Evolutionary conservation across 2,888 invertebrate species (phyloP).

Genomic region (Drosophila recens): DNA sequence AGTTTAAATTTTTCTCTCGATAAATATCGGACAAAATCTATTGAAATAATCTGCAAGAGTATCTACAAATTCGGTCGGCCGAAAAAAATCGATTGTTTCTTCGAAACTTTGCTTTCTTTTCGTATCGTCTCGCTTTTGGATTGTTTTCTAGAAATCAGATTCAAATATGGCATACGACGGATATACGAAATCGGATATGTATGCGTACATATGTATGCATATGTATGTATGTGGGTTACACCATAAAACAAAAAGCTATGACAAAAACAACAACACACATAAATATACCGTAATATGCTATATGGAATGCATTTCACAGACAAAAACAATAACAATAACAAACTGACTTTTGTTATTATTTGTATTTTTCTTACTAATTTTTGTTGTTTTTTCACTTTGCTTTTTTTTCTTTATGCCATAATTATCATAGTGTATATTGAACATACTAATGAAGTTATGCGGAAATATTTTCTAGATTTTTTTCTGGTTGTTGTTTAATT

Average conservation of each 20-base stretch:
- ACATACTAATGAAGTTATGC: conserved; percentile 64
- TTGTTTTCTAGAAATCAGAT: conserved; percentile 25
- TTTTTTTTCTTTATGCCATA: conserved; percentile 9
- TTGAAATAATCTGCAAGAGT: conserved; percentile 7
- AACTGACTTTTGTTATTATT: conserved; percentile 20
- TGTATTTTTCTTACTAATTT: conserved; percentile 13
- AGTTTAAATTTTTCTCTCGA: not conserved
- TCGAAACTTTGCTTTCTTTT: conserved; percentile 12
- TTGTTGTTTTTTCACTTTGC: not conserved
- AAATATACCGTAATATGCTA: conserved; percentile 13
- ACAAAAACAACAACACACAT: not conserved
- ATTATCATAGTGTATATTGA: conserved; percentile 36
- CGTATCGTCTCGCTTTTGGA: conserved; percentile 17
- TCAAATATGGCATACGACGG: conserved; percentile 40
- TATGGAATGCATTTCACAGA: conserved; percentile 12
- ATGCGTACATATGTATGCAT: not conserved
- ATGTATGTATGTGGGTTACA: conserved; percentile 23
- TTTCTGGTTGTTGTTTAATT: conserved; percentile 9
- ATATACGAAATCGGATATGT: conserved; percentile 58
- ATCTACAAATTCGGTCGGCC: conserved; percentile 8
- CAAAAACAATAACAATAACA: conserved; percentile 14
- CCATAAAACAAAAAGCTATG: conserved; percentile 24
- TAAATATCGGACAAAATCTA: not conserved
- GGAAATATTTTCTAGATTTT: conserved; percentile 56
- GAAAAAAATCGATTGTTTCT: not conserved